These are phyloP conservation scores for Pseudomugil gertrudae DNA, from an alignment of 2,797 vertebrate genomes.

Conservation along the genomic window DNA sequence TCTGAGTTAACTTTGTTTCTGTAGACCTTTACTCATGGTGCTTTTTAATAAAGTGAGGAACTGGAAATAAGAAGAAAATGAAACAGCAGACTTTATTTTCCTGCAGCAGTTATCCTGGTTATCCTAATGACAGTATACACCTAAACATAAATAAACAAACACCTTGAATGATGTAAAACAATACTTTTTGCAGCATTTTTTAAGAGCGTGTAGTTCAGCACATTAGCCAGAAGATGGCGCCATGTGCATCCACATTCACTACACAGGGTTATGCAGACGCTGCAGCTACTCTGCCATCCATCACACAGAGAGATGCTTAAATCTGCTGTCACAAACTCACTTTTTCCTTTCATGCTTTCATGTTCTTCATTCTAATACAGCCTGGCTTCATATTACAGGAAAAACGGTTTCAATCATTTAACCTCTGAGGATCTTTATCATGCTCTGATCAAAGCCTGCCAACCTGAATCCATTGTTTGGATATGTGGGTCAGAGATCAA, in stretches of 20 bases:
- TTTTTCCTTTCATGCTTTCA: too few relatives aligned
- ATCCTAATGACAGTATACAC: too few relatives aligned
- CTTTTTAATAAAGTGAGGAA: too few relatives aligned
- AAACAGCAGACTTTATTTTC: too few relatives aligned
- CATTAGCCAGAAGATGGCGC: conserved; percentile 51
- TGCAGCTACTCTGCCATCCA: not conserved
- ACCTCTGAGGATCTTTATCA: not conserved
- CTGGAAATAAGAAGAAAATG: too few relatives aligned
- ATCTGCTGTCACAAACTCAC: not conserved
- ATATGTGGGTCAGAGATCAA: conserved; percentile 89
- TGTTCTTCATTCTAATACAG: not conserved
- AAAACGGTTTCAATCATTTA: not conserved
- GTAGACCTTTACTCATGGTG: too few relatives aligned
- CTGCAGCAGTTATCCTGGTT: too few relatives aligned
- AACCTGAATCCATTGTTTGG: conserved; percentile 61
- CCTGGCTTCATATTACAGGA: not conserved
- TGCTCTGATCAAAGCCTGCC: not conserved
- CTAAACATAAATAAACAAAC: too few relatives aligned
- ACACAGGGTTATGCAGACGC: not conserved
- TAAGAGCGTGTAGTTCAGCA: conserved; percentile 13
- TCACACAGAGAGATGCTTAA: not conserved
- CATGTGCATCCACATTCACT: conserved; percentile 32
- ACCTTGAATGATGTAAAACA: too few relatives aligned
- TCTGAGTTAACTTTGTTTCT: too few relatives aligned
- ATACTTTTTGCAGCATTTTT: too few relatives aligned